phyloP scores from a whole-genome alignment of 1,140 invertebrate species.

The Drosophila malerkotliana region DNA sequence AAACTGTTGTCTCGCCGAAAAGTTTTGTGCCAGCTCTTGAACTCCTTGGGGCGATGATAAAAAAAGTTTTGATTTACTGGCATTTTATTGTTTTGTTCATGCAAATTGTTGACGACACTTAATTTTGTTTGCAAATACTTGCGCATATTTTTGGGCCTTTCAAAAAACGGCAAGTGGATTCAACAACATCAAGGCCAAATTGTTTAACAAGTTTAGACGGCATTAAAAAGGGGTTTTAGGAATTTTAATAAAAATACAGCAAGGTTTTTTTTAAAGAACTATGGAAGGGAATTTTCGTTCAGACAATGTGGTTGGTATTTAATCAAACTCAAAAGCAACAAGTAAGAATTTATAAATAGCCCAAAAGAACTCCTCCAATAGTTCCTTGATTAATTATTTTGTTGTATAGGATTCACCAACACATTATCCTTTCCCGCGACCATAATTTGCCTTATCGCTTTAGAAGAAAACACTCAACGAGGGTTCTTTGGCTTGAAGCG shows the following conservation, averaged over 20 bases:
- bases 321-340: not conserved
- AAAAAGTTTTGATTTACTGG: conserved; percentile 41
- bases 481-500: conserved; percentile 6
- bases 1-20: conserved; percentile 18
- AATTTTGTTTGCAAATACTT: conserved; percentile 75
- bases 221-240: not conserved
- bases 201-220: conserved; percentile 43
- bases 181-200: conserved; percentile 28
- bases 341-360: not conserved
- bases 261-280: conserved; percentile 5
- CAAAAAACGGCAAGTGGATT: conserved; percentile 48
- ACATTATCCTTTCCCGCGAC: conserved; percentile 6
- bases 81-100: conserved; percentile 48
- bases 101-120: conserved; percentile 71
- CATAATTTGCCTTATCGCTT: conserved; percentile 33
- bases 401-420: conserved; percentile 21
- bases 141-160: conserved; percentile 62
- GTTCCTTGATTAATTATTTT: conserved; percentile 21
- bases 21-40: conserved; percentile 31
- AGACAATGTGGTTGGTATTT: not conserved
- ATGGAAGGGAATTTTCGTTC: not conserved
- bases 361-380: not conserved
- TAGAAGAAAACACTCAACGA: conserved; percentile 7
- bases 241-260: conserved; percentile 19
- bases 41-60: conserved; percentile 18